phyloP scores from a whole-genome alignment of 2,797 vertebrate species.

The Typhlichthys subterraneus region DNA sequence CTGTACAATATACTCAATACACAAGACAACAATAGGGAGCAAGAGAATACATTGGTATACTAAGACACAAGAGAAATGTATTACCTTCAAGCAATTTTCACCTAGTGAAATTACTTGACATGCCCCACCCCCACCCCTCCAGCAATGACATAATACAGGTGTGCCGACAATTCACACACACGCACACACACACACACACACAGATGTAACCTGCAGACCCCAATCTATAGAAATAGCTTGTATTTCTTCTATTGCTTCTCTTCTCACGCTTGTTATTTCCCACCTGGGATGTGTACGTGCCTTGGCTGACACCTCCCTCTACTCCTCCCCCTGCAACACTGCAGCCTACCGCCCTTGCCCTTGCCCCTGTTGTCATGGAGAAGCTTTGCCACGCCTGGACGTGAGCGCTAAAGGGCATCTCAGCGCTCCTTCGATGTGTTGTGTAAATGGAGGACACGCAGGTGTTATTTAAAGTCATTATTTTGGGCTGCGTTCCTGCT shows the following conservation, averaged over 20 bases:
- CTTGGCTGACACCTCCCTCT: no score
- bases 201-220: constrained; percentile 60
- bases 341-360: no score
- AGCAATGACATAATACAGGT: constrained; percentile 38
- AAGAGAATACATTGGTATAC: no score
- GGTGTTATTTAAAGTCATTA: constrained; percentile 36
- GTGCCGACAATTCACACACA: constrained; percentile 40
- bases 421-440: constrained; percentile 26
- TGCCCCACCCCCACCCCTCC: constrained; percentile 64
- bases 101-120: constrained; percentile 63
- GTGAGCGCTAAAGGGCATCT: constrained; percentile 29
- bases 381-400: constrained; percentile 25
- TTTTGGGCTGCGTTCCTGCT: constrained; percentile 15
- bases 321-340: no score
- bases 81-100: constrained; percentile 70
- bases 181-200: constrained; percentile 30
- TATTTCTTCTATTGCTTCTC: no score
- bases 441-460: constrained; percentile 24
- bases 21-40: no score
- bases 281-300: no score
- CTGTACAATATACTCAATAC: no score
- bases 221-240: no score
- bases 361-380: background rate
- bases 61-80: constrained; percentile 48
- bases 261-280: no score